Percentiles rank a stretch among this genome's conserved stretches.
Conservation (phyloP, 1,140 invertebrate species). For the Steinernema feltiae region DNA sequence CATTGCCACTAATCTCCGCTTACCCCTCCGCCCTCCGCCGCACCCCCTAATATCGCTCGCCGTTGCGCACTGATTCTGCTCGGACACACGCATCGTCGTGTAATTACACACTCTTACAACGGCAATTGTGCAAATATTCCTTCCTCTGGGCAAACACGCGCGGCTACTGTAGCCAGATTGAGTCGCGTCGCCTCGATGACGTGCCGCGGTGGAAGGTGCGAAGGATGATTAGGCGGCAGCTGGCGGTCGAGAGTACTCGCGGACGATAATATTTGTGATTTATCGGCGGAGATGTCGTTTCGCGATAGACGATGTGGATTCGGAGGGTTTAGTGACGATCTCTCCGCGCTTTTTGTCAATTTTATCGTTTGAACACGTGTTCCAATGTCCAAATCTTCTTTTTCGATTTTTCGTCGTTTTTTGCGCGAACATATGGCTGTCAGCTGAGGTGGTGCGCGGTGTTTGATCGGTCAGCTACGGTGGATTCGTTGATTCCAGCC, state of each 20-base stretch:
- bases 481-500: too few species aligned
- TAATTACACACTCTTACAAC: conserved; percentile 6
- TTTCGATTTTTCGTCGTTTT: too few species aligned
- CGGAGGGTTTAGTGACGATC: too few species aligned
- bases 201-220: too few species aligned
- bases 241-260: background rate
- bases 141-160: background rate
- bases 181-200: background rate
- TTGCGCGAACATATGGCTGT: too few species aligned
- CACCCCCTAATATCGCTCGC: background rate
- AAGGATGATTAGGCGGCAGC: background rate
- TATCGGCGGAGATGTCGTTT: background rate
- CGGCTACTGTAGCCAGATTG: background rate
- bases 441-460: too few species aligned
- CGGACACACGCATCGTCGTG: background rate
- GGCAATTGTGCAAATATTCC: background rate
- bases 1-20: background rate
- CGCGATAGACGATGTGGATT: background rate
- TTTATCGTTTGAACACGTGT: background rate
- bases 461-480: too few species aligned
- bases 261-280: conserved; percentile 3
- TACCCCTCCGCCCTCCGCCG: background rate
- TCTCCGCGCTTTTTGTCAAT: too few species aligned
- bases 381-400: too few species aligned
- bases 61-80: conserved; percentile 3